Conservation (phyloP, 2,888 invertebrate species). For the Netelia inedita region DNA sequence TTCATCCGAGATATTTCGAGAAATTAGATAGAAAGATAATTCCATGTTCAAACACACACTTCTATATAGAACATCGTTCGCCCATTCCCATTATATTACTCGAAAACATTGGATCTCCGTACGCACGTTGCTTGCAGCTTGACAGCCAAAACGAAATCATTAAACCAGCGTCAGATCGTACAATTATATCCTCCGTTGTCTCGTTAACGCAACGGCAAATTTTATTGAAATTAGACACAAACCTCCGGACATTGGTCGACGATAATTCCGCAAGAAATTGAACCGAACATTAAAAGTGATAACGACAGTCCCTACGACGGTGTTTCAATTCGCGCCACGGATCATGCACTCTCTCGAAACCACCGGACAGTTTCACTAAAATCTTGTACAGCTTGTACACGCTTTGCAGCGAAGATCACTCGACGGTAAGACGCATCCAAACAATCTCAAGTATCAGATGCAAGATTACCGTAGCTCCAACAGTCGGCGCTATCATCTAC, state of each 20-base stretch:
- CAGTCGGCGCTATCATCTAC: not conserved
- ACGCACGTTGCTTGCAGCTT: not conserved
- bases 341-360: not conserved
- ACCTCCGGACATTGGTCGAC: not conserved
- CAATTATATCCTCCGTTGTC: not conserved
- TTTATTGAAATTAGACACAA: not conserved
- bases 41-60: not conserved
- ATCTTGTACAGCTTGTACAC: not conserved
- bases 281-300: not conserved
- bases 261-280: not conserved
- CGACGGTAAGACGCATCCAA: not conserved
- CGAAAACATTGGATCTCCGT: not conserved
- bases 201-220: not conserved
- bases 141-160: not conserved
- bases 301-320: no score
- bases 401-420: not conserved
- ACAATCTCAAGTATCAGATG: conserved; percentile 22
- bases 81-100: not conserved
- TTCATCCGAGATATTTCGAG: not conserved
- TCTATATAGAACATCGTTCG: not conserved
- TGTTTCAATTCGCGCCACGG: not conserved
- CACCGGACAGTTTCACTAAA: not conserved
- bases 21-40: not conserved
- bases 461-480: conserved; percentile 8
- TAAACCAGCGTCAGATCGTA: not conserved